Evolutionary conservation across 2,797 vertebrate genomes (phyloP), one percentile per base, ranked within the genome.

Genomic region (Hydrocynus forskahlii): DNA sequence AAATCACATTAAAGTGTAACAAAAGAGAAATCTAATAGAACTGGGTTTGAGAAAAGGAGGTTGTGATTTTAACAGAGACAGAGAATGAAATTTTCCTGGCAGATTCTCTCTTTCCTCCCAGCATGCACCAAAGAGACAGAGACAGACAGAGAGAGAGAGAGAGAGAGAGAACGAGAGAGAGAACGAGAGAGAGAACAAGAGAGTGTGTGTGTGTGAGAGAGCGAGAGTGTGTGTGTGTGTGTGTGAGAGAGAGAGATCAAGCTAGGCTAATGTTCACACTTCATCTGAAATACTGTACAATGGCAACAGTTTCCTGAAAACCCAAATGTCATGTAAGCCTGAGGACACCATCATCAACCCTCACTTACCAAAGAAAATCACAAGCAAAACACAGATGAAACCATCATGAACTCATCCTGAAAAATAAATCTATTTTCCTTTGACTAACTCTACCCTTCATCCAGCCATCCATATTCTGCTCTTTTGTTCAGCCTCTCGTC

Each of bases 161-260:
- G 6, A 21, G 55, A 59, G n/a, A 59, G 19, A 59, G 55, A 60
- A 8, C 1, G n/a, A 60, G 8, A 60, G n/a, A n/a, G 21, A 23
- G 57, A 60, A 12, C 78, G 55, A 77, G 7, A 9, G 81, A 40
- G 90, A 88, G 19, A n/a, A 4, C 10, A 23, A 0, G 17, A 23
- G n/a, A 78, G 38, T n/a, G 52, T 7, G 19, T 1, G 66, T 12
- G 67, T 13, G 73, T 48, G 29, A n/a, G n/a, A n/a, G n/a, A n/a
- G n/a, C n/a, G n/a, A n/a, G n/a, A n/a, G n/a, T n/a, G n/a, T n/a
- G 12, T 23, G 43, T 4, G 21, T 21, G 19, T 35, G 48, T 7
- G 17, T 5, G 40, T 17, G 17, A 62, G 40, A 70, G 75, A 64
- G 45, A 73, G 52, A 38, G 7, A 16, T 48, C 13, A 40, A 38